Conservation (phyloP, 2,888 invertebrate species). For the Cabera pusaria region DNA sequence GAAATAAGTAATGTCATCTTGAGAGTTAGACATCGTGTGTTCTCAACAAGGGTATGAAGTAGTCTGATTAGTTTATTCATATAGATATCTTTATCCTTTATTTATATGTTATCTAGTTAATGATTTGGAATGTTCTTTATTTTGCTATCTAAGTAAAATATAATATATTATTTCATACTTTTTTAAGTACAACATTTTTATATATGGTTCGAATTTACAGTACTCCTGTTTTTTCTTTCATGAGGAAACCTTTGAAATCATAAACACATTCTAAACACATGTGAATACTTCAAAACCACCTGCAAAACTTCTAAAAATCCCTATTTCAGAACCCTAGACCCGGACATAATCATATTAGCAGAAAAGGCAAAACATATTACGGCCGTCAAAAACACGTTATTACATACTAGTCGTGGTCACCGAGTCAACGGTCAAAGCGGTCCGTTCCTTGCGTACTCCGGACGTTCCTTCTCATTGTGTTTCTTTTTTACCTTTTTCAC, state of each 20-base stretch:
- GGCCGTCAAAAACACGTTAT: conserved; percentile 11
- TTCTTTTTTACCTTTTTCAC: conserved; percentile 63
- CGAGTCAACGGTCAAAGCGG: conserved; percentile 55
- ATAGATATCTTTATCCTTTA: too few relatives aligned
- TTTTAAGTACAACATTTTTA: too few relatives aligned
- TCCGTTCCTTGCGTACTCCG: conserved; percentile 52
- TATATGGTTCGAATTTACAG: too few relatives aligned
- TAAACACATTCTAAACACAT: too few relatives aligned
- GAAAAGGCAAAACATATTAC: conserved; percentile 2
- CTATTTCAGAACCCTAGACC: not conserved
- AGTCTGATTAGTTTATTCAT: conserved; percentile 10
- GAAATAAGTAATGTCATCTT: conserved; percentile 75
- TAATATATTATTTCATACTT: too few relatives aligned
- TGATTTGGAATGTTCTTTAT: too few relatives aligned
- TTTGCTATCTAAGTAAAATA: too few relatives aligned
- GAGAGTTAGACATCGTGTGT: conserved; percentile 48
- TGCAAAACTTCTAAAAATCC: too few relatives aligned
- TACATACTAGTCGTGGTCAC: conserved; percentile 52
- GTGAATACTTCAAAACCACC: conserved; percentile 1
- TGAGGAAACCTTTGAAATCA: too few relatives aligned
- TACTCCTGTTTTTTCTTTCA: too few relatives aligned
- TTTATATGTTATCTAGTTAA: too few relatives aligned
- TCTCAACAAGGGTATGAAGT: conserved; percentile 22
- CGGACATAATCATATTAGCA: conserved; percentile 3
- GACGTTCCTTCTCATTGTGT: conserved; percentile 68